Base-by-base conservation (phyloP, 2,113 vertebrate genomes). In the Boleophthalmus pectinirostris region DNA sequence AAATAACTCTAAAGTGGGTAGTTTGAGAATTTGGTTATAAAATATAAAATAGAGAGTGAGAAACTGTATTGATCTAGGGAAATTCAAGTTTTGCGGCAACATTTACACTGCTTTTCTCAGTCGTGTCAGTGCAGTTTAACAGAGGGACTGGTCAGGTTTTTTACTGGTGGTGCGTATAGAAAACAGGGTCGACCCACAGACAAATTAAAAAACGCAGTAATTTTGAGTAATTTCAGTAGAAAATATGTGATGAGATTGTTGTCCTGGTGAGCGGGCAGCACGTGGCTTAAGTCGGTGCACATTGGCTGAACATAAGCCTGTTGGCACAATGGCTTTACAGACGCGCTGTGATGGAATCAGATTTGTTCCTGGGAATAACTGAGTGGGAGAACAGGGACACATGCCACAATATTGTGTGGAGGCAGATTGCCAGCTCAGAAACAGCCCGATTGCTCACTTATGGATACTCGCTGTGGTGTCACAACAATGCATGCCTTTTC, bases 241-340 rank as follows among this genome's bases (percentile, higher is more conserved):
- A 58, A 24, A 58, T 58, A 14, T 25, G 2, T 25, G 12, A 15
- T 15, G 56, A 58, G 68, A 68, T 77, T 86, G 85, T 85, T 76
- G 81, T 81, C 74, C 69, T 76, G 72, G 73, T 68, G 18, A 16
- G 74, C 76, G 58, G 38, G 58, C n/a, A 23, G 76, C 77, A 66
- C 70, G 70, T 64, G 75, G 70, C 68, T 24, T 45, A 78, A 85
- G 82, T 82, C 83, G 69, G 49, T 78, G 61, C 13, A 70, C 77
- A 80, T 73, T 81, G 82, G 64, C 82, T 86, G 24, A 72, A 78
- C 81, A 78, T 79, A 76, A 83, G 87, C 87, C 74, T 68, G 72
- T 72, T 82, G 82, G 77, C 80, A 85, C 81, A 82, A 82, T 73
- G 80, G 84, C 82, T 88, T 87, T 78, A 87, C 86, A 80, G 71